These are phyloP conservation scores for Cataglyphis cursor DNA, from an alignment of 2,888 invertebrate species.

Conservation along the genomic window DNA sequence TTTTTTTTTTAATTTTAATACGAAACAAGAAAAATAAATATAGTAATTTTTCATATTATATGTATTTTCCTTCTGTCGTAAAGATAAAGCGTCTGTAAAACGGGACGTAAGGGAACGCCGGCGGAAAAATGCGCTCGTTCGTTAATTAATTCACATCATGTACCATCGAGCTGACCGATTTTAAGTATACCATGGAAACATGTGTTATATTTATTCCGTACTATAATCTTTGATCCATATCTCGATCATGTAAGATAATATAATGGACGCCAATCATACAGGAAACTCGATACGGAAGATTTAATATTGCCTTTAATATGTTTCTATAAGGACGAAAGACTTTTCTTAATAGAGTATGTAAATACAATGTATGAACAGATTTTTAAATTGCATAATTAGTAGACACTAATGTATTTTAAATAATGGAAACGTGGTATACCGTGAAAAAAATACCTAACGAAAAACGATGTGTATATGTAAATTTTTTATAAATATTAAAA, in stretches of 20 bases:
- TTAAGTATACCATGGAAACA: constrained; percentile 62
- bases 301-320: constrained; percentile 34
- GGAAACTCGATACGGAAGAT: constrained; percentile 79
- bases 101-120: neutral
- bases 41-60: neutral
- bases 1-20: constrained; percentile 10
- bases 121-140: constrained; percentile 59
- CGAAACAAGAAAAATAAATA: neutral
- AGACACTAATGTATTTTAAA: neutral
- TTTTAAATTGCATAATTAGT: neutral
- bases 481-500: constrained; percentile 23
- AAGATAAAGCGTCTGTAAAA: neutral
- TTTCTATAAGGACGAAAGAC: neutral
- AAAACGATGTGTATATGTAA: neutral
- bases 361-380: neutral
- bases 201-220: constrained; percentile 72
- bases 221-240: constrained; percentile 72
- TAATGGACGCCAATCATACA: constrained; percentile 69
- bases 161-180: constrained; percentile 56
- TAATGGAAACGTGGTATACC: neutral
- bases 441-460: neutral
- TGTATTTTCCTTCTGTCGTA: constrained; percentile 6
- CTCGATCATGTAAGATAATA: constrained; percentile 62
- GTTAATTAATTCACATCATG: constrained; percentile 68
- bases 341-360: neutral